Conservation (phyloP, 1,140 invertebrate genomes). For the Choristoneura fumiferana region DNA sequence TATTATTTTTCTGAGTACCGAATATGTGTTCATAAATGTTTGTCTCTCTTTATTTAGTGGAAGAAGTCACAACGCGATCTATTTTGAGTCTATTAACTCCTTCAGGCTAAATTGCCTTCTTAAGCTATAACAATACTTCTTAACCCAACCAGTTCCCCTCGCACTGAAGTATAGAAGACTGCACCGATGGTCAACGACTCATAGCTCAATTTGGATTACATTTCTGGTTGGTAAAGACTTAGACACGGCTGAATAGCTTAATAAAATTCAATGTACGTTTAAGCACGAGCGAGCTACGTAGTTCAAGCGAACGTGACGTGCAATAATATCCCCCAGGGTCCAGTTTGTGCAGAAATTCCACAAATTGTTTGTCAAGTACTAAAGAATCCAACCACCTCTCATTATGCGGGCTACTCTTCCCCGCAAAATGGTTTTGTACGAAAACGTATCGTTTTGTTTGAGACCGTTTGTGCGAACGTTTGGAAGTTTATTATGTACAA, state of each 20-base stretch:
- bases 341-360: neutral
- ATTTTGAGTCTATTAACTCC: too few species aligned
- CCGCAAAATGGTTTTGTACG: neutral
- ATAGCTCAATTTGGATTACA: constrained; percentile 5
- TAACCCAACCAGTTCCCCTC: too few species aligned
- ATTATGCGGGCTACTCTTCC: neutral
- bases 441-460: constrained; percentile 7
- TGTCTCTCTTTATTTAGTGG: too few species aligned
- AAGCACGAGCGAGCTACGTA: neutral
- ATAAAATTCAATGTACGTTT: neutral
- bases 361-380: constrained; percentile 8
- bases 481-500: neutral
- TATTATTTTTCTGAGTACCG: too few species aligned
- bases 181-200: too few species aligned
- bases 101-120: too few species aligned
- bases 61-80: too few species aligned
- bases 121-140: too few species aligned
- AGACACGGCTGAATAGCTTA: neutral
- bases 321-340: neutral
- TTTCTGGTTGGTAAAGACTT: neutral
- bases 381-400: neutral
- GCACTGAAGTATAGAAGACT: too few species aligned
- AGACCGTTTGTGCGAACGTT: neutral
- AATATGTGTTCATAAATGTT: too few species aligned
- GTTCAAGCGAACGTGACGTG: neutral